Base-by-base conservation (phyloP, 2,888 invertebrate species). In the Rotaria sp. region DNA sequence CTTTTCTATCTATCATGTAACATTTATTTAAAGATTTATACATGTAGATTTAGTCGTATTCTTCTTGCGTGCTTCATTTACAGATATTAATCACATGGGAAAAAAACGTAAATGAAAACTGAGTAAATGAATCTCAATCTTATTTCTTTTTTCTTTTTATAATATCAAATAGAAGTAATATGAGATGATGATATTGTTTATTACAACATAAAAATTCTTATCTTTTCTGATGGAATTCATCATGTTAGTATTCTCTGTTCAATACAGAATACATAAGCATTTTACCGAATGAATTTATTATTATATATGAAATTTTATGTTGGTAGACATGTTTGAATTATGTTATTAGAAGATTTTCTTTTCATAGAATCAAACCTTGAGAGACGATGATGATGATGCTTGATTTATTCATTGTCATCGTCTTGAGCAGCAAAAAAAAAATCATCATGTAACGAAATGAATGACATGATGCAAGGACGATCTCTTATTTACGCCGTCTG, bases 11-110 rank as follows among this genome's bases (percentile, higher is more conserved):
- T 21, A 67, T 67, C 67, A 67, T 67, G 67, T 67, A 67, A 67
- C 67, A 67, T 67, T 67, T 67, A 67, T 67, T 67, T 67, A 21
- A 35, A 67, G 67, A 35, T 67, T 67, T 67, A 67, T 21, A 67
- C 67, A 67, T 38, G 7, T 67, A 35, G 15, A 35, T 67, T 67
- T 67, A 18, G 18, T 35, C 35, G 18, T 67, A 67, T 38, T 67
- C 35, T 21, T 67, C 35, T 35, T 18, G 67, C 38, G 35, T 67
- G 21, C 30, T 67, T 67, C 38, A 67, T 38, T 67, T 35, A 67
- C 15, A 67, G 67, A 67, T 30, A 38, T 35, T 67, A 67, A 67
- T 35, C 35, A 21, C 18, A 67, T 67, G 35, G 21, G 35, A 21
- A 38, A 30, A 21, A 67, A 67, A 30, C 7, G 24, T 52, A 21